phyloP scores from a whole-genome alignment of 2,888 invertebrate genomes.

The Lasioglossum leucozonium region DNA sequence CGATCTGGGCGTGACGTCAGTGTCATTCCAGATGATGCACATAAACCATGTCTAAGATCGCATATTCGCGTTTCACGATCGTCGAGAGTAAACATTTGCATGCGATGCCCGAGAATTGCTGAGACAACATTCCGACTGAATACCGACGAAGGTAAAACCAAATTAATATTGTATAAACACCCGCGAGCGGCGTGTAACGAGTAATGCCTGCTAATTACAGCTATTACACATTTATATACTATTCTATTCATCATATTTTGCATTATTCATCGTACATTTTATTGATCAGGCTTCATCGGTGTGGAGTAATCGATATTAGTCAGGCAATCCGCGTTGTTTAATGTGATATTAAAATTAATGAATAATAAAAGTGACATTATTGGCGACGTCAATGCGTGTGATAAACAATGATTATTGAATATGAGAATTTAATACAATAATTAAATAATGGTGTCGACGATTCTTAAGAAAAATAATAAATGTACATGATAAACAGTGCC shows the following conservation, averaged over 20 bases:
- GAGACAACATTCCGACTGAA: neutral
- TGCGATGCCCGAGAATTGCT: too few species aligned
- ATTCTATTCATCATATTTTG: neutral
- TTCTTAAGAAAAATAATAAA: neutral
- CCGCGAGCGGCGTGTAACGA: neutral
- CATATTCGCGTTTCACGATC: constrained; percentile 7
- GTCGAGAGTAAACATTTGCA: neutral
- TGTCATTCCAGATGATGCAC: neutral
- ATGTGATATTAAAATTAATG: neutral
- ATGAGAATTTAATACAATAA: neutral
- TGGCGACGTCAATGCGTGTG: neutral
- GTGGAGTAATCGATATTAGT: neutral
- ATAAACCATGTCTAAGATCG: neutral
- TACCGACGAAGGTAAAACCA: neutral
- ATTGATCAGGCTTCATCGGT: neutral
- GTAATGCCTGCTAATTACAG: neutral
- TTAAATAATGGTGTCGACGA: neutral
- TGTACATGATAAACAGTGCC: neutral
- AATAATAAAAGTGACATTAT: neutral
- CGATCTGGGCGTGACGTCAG: neutral
- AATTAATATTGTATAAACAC: neutral
- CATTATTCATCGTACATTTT: neutral
- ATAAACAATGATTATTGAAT: neutral
- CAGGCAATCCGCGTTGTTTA: neutral
- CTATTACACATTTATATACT: neutral